phyloP scores from a whole-genome alignment of 2,113 vertebrate species.

The Atlantisia rogersi region DNA sequence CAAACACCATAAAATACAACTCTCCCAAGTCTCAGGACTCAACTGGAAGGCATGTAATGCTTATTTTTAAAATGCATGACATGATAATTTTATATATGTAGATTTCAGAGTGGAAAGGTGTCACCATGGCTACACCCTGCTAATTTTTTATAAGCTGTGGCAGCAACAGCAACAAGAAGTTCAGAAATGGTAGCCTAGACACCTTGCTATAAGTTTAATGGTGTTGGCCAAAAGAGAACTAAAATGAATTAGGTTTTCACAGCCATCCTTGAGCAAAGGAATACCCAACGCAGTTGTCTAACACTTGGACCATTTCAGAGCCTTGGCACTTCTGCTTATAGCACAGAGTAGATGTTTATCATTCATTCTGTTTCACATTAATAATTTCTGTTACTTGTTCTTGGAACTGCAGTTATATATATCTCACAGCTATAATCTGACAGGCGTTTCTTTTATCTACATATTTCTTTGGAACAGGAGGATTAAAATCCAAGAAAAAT shows the following conservation, averaged over 20 bases:
- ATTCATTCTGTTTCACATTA: neutral
- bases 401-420: neutral
- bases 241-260: neutral
- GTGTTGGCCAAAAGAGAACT: neutral
- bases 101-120: neutral
- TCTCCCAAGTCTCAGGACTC: neutral
- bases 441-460: neutral
- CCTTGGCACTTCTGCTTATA: neutral
- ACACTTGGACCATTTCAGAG: neutral
- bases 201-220: neutral
- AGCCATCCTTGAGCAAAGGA: neutral
- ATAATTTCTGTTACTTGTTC: neutral
- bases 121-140: neutral
- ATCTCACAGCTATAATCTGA: neutral
- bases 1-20: neutral
- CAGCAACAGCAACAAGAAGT: neutral
- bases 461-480: neutral
- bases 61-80: neutral
- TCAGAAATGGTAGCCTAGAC: neutral
- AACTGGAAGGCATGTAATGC: neutral
- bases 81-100: neutral
- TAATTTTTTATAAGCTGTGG: neutral
- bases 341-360: neutral
- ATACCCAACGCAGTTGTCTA: neutral
- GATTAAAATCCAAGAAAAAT: neutral